These are phyloP conservation scores for Xiphias gladius DNA, from an alignment of 2,113 vertebrate genomes.

Conservation along the genomic window DNA sequence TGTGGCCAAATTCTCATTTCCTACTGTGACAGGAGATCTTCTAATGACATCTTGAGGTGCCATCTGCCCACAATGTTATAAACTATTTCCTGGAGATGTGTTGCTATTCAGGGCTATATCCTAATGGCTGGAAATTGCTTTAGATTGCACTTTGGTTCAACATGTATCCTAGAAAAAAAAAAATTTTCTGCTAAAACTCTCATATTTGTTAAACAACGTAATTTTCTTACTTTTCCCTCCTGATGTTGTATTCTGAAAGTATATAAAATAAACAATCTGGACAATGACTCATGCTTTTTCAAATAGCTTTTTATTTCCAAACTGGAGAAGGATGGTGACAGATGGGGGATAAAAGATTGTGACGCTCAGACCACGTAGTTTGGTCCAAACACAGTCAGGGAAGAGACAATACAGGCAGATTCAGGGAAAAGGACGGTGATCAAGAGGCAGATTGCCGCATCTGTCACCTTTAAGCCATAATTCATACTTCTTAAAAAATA, in stretches of 20 bases:
- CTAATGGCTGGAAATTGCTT: slow-evolving; percentile 40
- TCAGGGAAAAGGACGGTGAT: slow-evolving; percentile 53
- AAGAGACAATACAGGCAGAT: slow-evolving; percentile 52
- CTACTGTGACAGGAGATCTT: slow-evolving; percentile 55
- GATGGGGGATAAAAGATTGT: slow-evolving; percentile 62
- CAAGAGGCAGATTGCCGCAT: slow-evolving; percentile 56
- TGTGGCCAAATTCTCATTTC: slow-evolving; percentile 59
- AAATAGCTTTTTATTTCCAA: slow-evolving; percentile 80
- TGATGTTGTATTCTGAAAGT: slow-evolving; percentile 31
- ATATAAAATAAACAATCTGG: slow-evolving; percentile 41
- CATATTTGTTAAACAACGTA: slow-evolving; percentile 6
- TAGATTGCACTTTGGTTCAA: slow-evolving; percentile 17
- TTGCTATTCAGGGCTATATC: slow-evolving; percentile 34
- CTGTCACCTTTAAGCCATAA: slow-evolving; percentile 64
- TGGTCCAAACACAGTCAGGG: slow-evolving; percentile 57
- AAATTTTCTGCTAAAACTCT: not conserved
- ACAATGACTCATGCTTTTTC: slow-evolving; percentile 60
- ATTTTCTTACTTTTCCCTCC: slow-evolving; percentile 3
- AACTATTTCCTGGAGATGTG: slow-evolving; percentile 50
- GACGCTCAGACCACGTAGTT: slow-evolving; percentile 58
- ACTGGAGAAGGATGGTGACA: slow-evolving; percentile 67
- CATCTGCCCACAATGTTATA: slow-evolving; percentile 39
- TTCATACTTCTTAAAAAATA: slow-evolving; percentile 45
- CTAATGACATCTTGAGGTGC: slow-evolving; percentile 58
- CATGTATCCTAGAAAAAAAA: slow-evolving; percentile 17